Percentiles rank a stretch among this genome's conserved stretches.
These are phyloP conservation scores for Agrilus planipennis DNA, from an alignment of 1,140 invertebrate genomes.

Conservation along the genomic window DNA sequence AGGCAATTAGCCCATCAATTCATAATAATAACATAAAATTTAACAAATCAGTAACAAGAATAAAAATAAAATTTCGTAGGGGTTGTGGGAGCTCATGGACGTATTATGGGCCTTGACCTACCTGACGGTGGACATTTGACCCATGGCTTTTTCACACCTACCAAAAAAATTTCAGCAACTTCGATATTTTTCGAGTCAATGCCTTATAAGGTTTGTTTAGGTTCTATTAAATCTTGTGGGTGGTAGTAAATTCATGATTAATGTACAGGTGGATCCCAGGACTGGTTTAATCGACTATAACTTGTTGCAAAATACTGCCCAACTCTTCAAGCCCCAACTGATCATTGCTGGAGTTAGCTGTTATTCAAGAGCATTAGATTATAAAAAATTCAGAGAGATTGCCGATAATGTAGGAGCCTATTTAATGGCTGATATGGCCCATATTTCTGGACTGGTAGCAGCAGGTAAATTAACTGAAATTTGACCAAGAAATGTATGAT, in stretches of 20 bases:
- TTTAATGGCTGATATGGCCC: constrained; percentile 93
- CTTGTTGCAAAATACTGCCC: constrained; percentile 66
- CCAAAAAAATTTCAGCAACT: constrained; percentile 91
- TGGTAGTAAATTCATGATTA: background rate
- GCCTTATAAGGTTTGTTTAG: constrained; percentile 76
- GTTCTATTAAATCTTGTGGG: background rate
- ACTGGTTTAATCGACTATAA: constrained; percentile 95
- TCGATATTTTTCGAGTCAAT: constrained; percentile 98
- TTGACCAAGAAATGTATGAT: too few relatives aligned
- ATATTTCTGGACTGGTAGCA: constrained; percentile 85
- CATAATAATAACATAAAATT: too few relatives aligned
- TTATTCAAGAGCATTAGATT: constrained; percentile 75
- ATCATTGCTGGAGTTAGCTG: constrained; percentile 94
- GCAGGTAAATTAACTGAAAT: too few relatives aligned
- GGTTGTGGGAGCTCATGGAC: constrained; percentile 77
- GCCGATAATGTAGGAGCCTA: constrained; percentile 76
- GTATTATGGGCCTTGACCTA: constrained; percentile 94
- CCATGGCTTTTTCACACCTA: constrained; percentile 84
- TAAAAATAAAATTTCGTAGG: constrained; percentile 37
- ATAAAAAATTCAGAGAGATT: constrained; percentile 78
- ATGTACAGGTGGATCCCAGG: constrained; percentile 49
- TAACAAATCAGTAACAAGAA: too few relatives aligned
- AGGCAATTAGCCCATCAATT: too few relatives aligned
- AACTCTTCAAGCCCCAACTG: constrained; percentile 80
- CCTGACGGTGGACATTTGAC: constrained; percentile 95